Evolutionary conservation across 2,113 vertebrate species (phyloP), one percentile per base, ranked within the genome.

Genomic region (Clinocottus analis): DNA sequence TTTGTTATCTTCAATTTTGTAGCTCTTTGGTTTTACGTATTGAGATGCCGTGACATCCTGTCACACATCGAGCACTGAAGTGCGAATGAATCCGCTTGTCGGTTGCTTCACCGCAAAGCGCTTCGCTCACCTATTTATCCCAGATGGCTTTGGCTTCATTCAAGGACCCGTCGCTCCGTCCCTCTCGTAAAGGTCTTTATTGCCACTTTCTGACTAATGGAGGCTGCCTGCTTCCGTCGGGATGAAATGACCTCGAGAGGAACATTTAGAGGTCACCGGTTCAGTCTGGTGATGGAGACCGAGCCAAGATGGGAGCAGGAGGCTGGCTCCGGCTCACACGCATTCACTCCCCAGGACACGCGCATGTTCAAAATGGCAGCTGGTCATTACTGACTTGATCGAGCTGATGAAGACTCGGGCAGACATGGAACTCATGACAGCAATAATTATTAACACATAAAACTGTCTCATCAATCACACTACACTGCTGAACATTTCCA

Each of bases 231-330:
- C 29, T 35, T 31, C 60, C 70, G 31, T 29, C 12, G 4, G 23
- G 23, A 29, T 75, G 64, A 45, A 67, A 49, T 63, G 75, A 84
- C 80, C 78, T 75, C 47, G 17, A 72, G 39, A 73, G 29, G 37
- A 17, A 23, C 47, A 41, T 65, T 13, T 35, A 47, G 75, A 80
- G 70, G 69, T 63, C 63, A 56, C 3, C 13, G 66, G 51, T 43
- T n/a, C 70, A 49, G 49, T 39, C 63, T 68, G 64, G 35, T 68
- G 64, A n/a, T 11, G 10, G 47, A 80, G 41, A 16, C 45, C 12
- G 64, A 74, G 82, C 75, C 71, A 72, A 45, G 17, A 72, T 82
- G 47, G 10, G 45, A 70, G 70, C 59, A 43, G 74, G 81, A 59
- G 29, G 81, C 33, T 41, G 69, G 71, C 77, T 17, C 3, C n/a